phyloP scores from a whole-genome alignment of 2,113 vertebrate genomes.

The Stegostoma tigrinum region DNA sequence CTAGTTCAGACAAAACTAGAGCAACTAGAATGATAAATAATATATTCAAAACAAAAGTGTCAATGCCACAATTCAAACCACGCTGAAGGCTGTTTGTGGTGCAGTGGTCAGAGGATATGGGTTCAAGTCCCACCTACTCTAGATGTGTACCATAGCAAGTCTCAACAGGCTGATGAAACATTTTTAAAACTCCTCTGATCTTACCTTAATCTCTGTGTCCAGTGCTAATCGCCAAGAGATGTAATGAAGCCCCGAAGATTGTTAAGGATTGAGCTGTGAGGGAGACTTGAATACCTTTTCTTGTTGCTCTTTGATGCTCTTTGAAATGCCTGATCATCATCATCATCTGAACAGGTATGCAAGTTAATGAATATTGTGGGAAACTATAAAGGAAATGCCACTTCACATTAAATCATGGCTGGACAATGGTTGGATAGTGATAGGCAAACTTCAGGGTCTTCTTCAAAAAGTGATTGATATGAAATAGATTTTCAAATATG shows the following conservation, averaged over 20 bases:
- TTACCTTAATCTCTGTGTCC: not conserved
- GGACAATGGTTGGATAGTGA: not conserved
- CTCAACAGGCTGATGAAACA: too few relatives aligned
- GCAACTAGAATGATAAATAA: not conserved
- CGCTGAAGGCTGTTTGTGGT: too few relatives aligned
- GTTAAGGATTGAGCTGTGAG: not conserved
- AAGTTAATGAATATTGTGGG: not conserved
- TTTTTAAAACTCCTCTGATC: not conserved
- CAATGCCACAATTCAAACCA: too few relatives aligned
- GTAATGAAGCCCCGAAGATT: not conserved
- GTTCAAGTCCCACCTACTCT: too few relatives aligned
- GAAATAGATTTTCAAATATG: not conserved
- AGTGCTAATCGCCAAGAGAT: not conserved
- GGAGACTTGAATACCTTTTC: not conserved
- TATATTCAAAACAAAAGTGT: not conserved
- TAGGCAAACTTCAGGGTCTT: not conserved
- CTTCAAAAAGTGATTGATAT: not conserved
- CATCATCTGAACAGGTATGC: not conserved
- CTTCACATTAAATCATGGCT: not conserved
- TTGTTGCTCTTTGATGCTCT: not conserved
- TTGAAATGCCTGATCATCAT: not conserved
- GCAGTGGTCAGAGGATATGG: too few relatives aligned
- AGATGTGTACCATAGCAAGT: too few relatives aligned
- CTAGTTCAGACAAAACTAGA: not conserved
- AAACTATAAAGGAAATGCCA: not conserved